phyloP scores from a whole-genome alignment of 2,888 invertebrate species.

The Apamea monoglypha region DNA sequence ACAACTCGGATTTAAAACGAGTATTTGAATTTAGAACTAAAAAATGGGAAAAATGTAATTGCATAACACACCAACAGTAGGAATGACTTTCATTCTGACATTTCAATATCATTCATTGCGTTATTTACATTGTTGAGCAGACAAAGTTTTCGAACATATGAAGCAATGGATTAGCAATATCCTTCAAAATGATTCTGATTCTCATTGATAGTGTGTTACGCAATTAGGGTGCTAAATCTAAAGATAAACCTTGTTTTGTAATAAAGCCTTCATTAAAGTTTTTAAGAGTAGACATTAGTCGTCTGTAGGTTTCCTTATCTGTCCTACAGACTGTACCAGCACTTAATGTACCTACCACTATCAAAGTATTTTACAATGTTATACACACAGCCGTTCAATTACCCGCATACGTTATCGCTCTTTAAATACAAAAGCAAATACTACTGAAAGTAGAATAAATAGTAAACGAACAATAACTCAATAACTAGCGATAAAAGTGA shows the following conservation, averaged over 20 bases:
- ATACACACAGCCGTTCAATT: slow-evolving; percentile 54
- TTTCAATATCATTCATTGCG: no score
- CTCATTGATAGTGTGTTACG: no score
- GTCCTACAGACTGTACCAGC: slow-evolving; percentile 2
- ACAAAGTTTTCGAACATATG: no score
- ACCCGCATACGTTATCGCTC: slow-evolving; percentile 46
- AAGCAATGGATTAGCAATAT: no score
- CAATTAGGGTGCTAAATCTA: not conserved
- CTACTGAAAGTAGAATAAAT: slow-evolving; percentile 30
- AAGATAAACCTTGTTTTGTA: not conserved
- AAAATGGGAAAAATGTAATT: no score
- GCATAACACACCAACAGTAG: no score
- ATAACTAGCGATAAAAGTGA: slow-evolving; percentile 46
- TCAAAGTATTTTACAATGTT: slow-evolving; percentile 52
- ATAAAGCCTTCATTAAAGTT: not conserved
- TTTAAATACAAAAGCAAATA: slow-evolving; percentile 45
- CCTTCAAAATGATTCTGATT: no score
- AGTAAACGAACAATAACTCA: slow-evolving; percentile 52
- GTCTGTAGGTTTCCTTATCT: not conserved
- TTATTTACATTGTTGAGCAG: no score
- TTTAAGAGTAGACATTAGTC: not conserved
- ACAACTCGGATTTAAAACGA: not conserved
- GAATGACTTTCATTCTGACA: no score
- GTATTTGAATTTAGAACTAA: no score
- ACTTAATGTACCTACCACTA: slow-evolving; percentile 24